Conservation (phyloP, 1,140 invertebrate genomes). For the Apolygus lucorum region DNA sequence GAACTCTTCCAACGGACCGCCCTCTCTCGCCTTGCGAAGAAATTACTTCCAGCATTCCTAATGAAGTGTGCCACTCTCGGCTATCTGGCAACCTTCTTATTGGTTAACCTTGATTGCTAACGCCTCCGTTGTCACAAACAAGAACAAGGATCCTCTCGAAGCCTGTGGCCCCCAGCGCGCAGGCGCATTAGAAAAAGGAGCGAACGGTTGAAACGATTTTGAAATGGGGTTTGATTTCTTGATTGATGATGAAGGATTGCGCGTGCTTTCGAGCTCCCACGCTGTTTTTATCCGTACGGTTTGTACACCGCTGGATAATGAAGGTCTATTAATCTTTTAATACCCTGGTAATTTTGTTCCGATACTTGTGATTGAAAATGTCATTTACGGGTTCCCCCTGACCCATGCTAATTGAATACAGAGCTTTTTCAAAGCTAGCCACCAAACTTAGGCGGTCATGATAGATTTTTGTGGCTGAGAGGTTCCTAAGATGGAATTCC, state of each 20-base stretch:
- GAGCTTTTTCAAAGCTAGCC: background rate
- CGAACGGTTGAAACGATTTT: background rate
- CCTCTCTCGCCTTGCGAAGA: background rate
- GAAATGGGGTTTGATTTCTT: background rate
- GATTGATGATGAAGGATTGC: background rate
- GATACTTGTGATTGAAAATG: background rate
- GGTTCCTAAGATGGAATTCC: no score
- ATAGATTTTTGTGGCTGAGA: no score
- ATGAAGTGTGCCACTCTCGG: background rate
- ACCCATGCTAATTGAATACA: background rate
- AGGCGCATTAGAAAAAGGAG: background rate
- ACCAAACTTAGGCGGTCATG: background rate
- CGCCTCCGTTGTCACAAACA: background rate
- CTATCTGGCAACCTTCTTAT: background rate
- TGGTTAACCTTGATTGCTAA: background rate
- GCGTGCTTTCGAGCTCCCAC: background rate
- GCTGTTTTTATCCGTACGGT: background rate
- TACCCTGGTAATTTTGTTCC: background rate
- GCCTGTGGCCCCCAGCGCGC: no score
- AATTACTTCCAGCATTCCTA: background rate
- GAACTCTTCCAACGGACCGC: background rate
- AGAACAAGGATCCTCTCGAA: background rate
- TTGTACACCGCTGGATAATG: background rate
- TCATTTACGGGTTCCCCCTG: background rate
- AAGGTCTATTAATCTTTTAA: background rate